Base-by-base conservation (phyloP, 2,888 invertebrate species). In the Ametastegia equiseti region DNA sequence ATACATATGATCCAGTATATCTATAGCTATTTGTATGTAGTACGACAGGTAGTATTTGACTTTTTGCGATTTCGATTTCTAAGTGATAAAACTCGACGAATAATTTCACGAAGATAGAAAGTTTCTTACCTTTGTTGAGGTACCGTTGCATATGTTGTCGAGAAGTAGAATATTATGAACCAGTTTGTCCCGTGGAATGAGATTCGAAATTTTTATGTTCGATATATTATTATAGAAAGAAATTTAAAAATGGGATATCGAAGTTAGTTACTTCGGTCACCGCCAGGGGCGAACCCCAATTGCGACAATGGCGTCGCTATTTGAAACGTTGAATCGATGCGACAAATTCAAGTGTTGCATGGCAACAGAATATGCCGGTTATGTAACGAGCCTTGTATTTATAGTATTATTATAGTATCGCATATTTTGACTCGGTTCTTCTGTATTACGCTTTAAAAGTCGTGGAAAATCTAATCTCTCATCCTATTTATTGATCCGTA, bases 231-330 rank as follows among this genome's bases (percentile, higher is more conserved):
- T 27, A n/a, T 27, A 11, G 47, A 15, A 45, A 1, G 45, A 23
- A 11, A 47, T 71, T 71, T 47, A 71, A 71, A 71, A 71, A 71
- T 71, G 71, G 60, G 42, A 71, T 15, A 15, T 45, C 42, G n/a
- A 71, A 19, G 47, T 27, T 71, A 42, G 50, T 75, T 75, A 0
- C 7, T 0, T 23, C 11, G 54, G 36, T 36, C 15, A 23, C 36
- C 75, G 15, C 75, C 0, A 75, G 75, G 36, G 54, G 27, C 3
- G 27, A 47, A 27, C 27, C 30, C n/a, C n/a, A n/a, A n/a, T 7
- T 19, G 23, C n/a, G 50, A 19, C 75, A 27, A 54, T 33, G 54
- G 19, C 50, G 54, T 50, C 75, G 54, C 6, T 50, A 6, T 54
- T 50, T 75, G 54, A 54, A 75, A 33, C 19, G 36, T 75, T 36